Conservation (phyloP, 2,888 invertebrate genomes). For the Eristalinus aeneus region DNA sequence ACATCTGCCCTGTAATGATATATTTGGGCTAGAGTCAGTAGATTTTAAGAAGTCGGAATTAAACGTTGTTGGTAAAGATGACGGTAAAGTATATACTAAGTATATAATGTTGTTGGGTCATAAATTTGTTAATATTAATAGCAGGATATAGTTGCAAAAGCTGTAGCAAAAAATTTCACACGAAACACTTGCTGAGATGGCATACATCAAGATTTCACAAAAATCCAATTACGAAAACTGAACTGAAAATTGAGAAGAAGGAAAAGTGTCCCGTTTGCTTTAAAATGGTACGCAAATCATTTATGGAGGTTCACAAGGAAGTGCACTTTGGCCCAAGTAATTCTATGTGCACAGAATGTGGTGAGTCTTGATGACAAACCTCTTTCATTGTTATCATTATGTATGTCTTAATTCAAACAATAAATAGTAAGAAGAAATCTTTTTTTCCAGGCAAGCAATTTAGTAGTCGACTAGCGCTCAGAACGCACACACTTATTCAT, state of each 20-base stretch:
- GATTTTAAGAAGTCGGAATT: background rate
- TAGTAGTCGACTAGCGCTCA: conserved; percentile 8
- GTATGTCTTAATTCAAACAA: background rate
- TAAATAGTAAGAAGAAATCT: background rate
- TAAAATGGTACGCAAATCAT: conserved; percentile 32
- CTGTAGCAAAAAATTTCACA: conserved; percentile 9
- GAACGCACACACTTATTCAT: conserved; percentile 22
- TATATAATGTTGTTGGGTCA: background rate
- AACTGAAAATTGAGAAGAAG: background rate
- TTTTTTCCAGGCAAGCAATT: conserved; percentile 24
- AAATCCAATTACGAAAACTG: background rate
- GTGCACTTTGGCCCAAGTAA: conserved; percentile 15
- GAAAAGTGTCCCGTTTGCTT: conserved; percentile 23
- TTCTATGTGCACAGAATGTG: conserved; percentile 28
- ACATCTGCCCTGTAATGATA: conserved; percentile 18
- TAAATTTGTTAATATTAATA: background rate
- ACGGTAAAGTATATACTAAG: too few relatives aligned
- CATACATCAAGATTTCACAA: background rate
- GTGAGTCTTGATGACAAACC: background rate
- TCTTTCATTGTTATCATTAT: background rate
- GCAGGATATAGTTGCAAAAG: background rate
- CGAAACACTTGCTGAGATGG: conserved; percentile 6
- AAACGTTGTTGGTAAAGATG: too few relatives aligned
- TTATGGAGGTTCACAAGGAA: conserved; percentile 44
- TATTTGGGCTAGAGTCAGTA: background rate